Evolutionary conservation across 2,888 invertebrate species (phyloP).

Genomic region (Panzeria rudis): DNA sequence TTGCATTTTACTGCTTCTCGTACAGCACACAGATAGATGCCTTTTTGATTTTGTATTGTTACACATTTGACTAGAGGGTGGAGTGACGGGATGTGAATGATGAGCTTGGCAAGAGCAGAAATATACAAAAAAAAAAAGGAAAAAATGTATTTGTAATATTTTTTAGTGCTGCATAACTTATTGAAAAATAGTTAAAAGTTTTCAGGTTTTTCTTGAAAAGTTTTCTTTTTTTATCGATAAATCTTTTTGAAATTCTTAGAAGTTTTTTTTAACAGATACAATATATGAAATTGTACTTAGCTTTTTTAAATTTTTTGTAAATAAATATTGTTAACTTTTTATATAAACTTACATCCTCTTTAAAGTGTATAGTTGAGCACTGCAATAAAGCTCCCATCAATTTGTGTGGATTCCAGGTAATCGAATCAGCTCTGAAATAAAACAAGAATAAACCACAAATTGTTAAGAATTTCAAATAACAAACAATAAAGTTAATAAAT

Average conservation of each 20-base stretch:
- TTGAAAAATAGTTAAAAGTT: neutral
- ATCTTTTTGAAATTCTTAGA: neutral
- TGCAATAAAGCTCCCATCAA: conserved; percentile 98
- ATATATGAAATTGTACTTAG: neutral
- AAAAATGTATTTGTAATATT: conserved; percentile 26
- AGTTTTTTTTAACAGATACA: neutral
- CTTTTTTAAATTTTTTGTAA: neutral
- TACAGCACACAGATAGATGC: neutral
- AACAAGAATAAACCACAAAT: conserved; percentile 68
- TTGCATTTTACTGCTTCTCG: conserved; percentile 22
- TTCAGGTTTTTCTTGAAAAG: neutral
- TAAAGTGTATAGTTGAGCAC: conserved; percentile 98
- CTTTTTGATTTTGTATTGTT: conserved; percentile 40
- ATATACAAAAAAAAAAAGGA: conserved; percentile 6
- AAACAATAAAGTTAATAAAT: conserved; percentile 54
- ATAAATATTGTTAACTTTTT: neutral
- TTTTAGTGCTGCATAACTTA: conserved; percentile 13
- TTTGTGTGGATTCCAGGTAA: conserved; percentile 99
- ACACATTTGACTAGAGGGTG: neutral
- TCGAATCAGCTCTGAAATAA: conserved; percentile 93
- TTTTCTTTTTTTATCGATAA: neutral
- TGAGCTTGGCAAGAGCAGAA: conserved; percentile 25
- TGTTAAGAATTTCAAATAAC: conserved; percentile 67
- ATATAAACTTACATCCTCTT: conserved; percentile 93
- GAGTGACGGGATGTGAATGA: conserved; percentile 33